Conservation (phyloP, 92 coral and sea anemone genomes). For the Epizoanthus stellaris region DNA sequence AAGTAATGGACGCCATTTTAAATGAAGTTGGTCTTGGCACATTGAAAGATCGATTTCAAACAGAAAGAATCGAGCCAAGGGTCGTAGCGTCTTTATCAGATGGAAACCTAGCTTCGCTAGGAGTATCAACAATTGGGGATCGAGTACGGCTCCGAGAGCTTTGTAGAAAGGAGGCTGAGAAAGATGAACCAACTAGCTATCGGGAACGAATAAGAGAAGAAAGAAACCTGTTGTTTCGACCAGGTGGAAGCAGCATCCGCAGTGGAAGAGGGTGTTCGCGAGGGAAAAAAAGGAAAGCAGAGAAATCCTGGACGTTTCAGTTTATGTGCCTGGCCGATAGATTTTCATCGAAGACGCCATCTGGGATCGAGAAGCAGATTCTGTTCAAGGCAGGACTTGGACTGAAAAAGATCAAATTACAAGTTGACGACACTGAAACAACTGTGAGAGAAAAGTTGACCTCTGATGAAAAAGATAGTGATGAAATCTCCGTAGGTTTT, state of each 20-base stretch:
- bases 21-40: conserved; percentile 28
- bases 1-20: conserved; percentile 27
- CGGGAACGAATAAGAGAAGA: conserved; percentile 34
- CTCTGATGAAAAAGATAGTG: conserved; percentile 55
- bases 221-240: conserved; percentile 35
- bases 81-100: conserved; percentile 53
- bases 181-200: conserved; percentile 24
- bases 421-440: conserved; percentile 65
- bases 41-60: conserved; percentile 35
- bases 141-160: conserved; percentile 51
- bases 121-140: conserved; percentile 53
- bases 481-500: conserved; percentile 53
- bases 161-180: conserved; percentile 23
- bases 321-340: conserved; percentile 67
- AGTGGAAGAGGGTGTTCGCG: conserved; percentile 17
- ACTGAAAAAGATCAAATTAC: conserved; percentile 67
- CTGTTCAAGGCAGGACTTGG: conserved; percentile 69
- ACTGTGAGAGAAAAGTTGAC: conserved; percentile 53
- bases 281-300: conserved; percentile 35
- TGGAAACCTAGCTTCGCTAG: conserved; percentile 55
- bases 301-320: conserved; percentile 53
- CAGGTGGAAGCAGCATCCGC: conserved; percentile 6
- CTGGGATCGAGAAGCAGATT: conserved; percentile 63
- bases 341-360: conserved; percentile 49
- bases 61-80: conserved; percentile 46